phyloP scores from a whole-genome alignment of 2,797 vertebrate genomes.

The Pseudocheirus occidentalis region DNA sequence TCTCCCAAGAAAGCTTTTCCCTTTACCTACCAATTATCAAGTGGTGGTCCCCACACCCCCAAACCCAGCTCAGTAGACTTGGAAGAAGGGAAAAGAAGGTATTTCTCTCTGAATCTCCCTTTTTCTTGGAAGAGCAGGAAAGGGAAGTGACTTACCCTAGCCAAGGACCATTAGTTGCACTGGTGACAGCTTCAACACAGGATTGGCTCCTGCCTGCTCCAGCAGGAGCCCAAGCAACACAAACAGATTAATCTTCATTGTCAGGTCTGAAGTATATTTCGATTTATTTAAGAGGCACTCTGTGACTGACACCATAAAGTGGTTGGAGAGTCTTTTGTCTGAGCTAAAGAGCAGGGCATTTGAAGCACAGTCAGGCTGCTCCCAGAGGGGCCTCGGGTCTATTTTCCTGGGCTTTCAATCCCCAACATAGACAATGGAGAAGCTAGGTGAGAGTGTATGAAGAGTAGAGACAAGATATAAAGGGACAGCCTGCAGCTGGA shows the following conservation, averaged over 20 bases:
- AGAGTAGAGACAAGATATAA: not conserved
- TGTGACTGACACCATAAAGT: conserved; percentile 10
- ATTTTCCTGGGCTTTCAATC: not conserved
- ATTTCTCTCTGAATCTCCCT: conserved; percentile 71
- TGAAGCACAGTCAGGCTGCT: not conserved
- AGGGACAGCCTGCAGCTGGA: not conserved
- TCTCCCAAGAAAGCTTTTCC: not conserved
- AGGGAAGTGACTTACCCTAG: conserved; percentile 49
- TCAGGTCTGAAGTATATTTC: conserved; percentile 49
- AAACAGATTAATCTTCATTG: conserved; percentile 60
- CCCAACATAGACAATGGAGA: not conserved
- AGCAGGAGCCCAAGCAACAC: conserved; percentile 64
- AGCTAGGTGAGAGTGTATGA: not conserved
- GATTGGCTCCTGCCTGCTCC: conserved; percentile 51
- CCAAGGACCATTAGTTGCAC: conserved; percentile 51
- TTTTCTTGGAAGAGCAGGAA: conserved; percentile 58
- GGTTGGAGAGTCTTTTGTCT: conserved; percentile 4
- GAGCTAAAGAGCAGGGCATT: conserved; percentile 14
- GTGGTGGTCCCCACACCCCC: not conserved
- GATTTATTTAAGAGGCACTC: conserved; percentile 45
- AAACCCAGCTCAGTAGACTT: conserved; percentile 11
- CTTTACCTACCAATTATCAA: conserved; percentile 39
- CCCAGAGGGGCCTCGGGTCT: not conserved
- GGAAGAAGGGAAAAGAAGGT: conserved; percentile 54
- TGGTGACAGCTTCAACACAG: conserved; percentile 44